These are phyloP conservation scores for Stigmatopora argus DNA, from an alignment of 2,113 vertebrate genomes.

Conservation along the genomic window DNA sequence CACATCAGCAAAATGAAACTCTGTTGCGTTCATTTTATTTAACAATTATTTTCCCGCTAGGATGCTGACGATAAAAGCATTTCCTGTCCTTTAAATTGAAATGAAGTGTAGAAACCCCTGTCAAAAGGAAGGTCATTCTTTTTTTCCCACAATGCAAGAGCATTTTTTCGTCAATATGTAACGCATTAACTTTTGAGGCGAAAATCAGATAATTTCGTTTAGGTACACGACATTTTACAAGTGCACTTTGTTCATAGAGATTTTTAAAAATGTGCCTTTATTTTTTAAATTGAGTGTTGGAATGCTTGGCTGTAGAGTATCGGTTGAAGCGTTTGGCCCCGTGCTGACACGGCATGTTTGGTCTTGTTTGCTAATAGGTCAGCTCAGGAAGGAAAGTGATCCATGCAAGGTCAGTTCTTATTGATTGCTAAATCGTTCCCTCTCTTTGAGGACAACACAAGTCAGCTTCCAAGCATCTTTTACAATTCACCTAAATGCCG, in stretches of 20 bases:
- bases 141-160: too few species aligned
- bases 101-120: too few species aligned
- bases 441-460: conserved; percentile 39
- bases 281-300: neutral
- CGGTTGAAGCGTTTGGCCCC: conserved; percentile 4
- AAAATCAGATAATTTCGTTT: neutral
- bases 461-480: conserved; percentile 33
- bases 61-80: too few species aligned
- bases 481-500: conserved; percentile 36
- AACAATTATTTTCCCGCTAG: too few species aligned
- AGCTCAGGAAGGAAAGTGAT: conserved; percentile 45
- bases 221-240: neutral
- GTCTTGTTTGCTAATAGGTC: conserved; percentile 23
- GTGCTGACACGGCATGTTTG: conserved; percentile 28
- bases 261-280: neutral
- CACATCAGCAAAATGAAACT: too few species aligned
- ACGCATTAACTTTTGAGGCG: neutral
- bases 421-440: conserved; percentile 59
- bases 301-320: conserved; percentile 9
- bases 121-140: too few species aligned
- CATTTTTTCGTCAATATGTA: neutral
- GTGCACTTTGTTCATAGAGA: neutral
- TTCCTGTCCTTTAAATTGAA: too few species aligned
- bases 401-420: conserved; percentile 51
- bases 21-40: too few species aligned